Evolutionary conservation across 37 sponge, comb jelly and placozoan species (phyloP), one percentile per base, ranked within the genome.

Genomic region (Aplysina aerophoba): DNA sequence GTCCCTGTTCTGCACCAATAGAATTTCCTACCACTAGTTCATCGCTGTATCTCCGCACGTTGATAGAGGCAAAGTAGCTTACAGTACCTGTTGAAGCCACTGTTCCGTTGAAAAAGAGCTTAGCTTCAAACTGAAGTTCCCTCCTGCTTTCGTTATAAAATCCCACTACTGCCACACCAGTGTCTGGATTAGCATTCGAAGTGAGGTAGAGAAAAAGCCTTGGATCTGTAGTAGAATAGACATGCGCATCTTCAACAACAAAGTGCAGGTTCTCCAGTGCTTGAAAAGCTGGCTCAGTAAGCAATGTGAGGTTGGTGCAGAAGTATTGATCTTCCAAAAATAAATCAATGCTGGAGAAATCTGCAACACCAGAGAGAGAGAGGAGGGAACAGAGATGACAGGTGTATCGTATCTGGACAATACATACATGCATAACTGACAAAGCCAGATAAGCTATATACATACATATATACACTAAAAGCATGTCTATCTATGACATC

Each of bases 241-340:
- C 53, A 8, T 19, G 4, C 1, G 28, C 71, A 21, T 36, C 21
- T 44, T 3, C 8, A 13, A 67, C 14, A 33, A 12, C 20, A 75
- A 75, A 75, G 21, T 24, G 37, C 38, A 50, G 16, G 54, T 8
- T 36, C 25, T 75, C 78, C n/a, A 75, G 37, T 19, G 33, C 78
- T 41, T 36, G 37, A 44, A 75, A 50, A 44, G 78, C 78, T 25
- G 78, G 78, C 14, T 75, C 78, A 2, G 78, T 75, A 0, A 75
- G 54, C 54, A 75, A 24, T 15, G 37, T 50, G n/a, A 75, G 24
- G 22, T 75, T 25, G 4, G 44, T 53, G 78, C 78, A 75, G 3
- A 62, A 62, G 64, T 62, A 4, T 11, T 62, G 64, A 4, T 62
- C 64, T 13, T 4, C 64, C 24, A 62, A 3, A 62, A 13, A 62